phyloP scores from a whole-genome alignment of 2,888 invertebrate species.

The Enchytraeus crypticus region DNA sequence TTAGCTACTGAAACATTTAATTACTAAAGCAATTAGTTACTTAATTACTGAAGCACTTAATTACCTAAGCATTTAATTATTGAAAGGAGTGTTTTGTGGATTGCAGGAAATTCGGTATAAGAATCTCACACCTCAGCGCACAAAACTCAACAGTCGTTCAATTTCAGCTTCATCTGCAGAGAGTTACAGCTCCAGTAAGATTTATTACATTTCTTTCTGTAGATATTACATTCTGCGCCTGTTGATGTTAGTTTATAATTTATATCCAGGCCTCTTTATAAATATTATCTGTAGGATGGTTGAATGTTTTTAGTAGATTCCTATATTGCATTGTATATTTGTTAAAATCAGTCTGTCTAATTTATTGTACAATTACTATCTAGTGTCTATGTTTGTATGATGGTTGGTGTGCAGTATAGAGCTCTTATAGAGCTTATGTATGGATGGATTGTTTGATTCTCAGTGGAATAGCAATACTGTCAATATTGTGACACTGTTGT shows the following conservation, averaged over 20 bases:
- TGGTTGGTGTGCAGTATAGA: too few species aligned
- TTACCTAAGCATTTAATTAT: not conserved
- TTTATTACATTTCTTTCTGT: not conserved
- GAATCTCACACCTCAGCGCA: slow-evolving; percentile 52
- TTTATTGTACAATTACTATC: too few species aligned
- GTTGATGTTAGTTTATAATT: not conserved
- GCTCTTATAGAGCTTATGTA: too few species aligned
- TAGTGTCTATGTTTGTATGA: too few species aligned
- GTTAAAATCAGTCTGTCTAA: too few species aligned
- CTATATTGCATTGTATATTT: too few species aligned
- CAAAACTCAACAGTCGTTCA: slow-evolving; percentile 76
- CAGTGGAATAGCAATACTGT: too few species aligned
- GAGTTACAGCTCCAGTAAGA: slow-evolving; percentile 80
- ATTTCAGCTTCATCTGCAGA: slow-evolving; percentile 88
- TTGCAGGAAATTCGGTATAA: slow-evolving; percentile 46
- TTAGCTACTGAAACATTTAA: too few species aligned
- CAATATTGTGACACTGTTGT: too few species aligned
- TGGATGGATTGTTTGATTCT: too few species aligned
- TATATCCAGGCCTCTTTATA: not conserved
- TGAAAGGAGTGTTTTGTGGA: slow-evolving; percentile 10
- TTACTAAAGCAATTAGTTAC: not conserved
- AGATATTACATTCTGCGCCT: not conserved
- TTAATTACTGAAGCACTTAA: not conserved
- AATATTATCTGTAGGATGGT: not conserved
- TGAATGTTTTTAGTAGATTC: too few species aligned